These are phyloP conservation scores for Achroia grisella DNA, from an alignment of 1,140 invertebrate species.

Conservation along the genomic window DNA sequence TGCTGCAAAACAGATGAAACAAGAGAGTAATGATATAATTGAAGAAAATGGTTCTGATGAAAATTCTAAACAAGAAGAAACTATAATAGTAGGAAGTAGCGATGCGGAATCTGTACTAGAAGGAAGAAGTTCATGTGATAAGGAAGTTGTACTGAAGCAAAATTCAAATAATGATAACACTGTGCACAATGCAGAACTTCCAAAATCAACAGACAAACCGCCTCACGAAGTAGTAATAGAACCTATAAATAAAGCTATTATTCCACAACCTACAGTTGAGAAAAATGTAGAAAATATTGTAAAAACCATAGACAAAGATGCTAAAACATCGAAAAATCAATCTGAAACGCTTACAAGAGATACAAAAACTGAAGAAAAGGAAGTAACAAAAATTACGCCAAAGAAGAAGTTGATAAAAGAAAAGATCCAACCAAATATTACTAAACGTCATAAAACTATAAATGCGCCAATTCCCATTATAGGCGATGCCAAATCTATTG, in stretches of 20 bases:
- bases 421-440: slow-evolving; percentile 31
- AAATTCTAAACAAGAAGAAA: not conserved
- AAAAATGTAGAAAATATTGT: not conserved
- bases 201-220: not conserved
- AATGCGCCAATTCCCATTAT: slow-evolving; percentile 16
- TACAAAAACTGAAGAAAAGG: slow-evolving; percentile 4
- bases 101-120: not conserved
- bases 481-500: slow-evolving; percentile 17
- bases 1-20: slow-evolving; percentile 32
- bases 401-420: slow-evolving; percentile 50
- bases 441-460: slow-evolving; percentile 34
- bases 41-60: slow-evolving; percentile 5
- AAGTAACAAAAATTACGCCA: slow-evolving; percentile 13
- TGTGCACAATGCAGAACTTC: not conserved
- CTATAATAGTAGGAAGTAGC: not conserved
- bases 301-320: not conserved
- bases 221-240: not conserved
- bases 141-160: not conserved
- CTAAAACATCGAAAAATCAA: no score
- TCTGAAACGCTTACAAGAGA: slow-evolving; percentile 1
- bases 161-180: not conserved
- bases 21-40: slow-evolving; percentile 12
- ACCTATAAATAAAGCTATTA: not conserved
- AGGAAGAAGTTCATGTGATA: not conserved
- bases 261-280: not conserved